Percentiles rank a stretch among this genome's conserved stretches.
These are phyloP conservation scores for Zosterops lateralis DNA, from an alignment of 2,113 vertebrate genomes.

Conservation along the genomic window DNA sequence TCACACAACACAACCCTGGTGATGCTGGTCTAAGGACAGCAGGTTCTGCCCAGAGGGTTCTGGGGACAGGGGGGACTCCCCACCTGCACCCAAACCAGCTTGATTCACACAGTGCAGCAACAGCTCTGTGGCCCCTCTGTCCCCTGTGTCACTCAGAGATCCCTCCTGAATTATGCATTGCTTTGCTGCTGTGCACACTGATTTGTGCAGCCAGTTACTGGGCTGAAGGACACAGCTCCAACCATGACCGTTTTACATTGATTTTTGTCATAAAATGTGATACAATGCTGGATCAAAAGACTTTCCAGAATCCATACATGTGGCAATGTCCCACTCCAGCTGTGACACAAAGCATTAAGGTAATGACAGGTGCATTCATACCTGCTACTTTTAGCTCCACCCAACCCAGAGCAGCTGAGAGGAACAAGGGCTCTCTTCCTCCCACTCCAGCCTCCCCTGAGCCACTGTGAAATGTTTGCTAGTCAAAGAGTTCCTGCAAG, in stretches of 20 bases:
- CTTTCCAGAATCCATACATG: not conserved
- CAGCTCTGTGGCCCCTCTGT: not conserved
- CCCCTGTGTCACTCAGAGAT: not conserved
- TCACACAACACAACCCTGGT: not conserved
- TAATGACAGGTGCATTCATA: not conserved
- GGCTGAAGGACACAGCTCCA: not conserved
- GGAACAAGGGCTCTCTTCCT: not conserved
- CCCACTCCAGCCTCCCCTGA: not conserved
- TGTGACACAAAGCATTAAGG: not conserved
- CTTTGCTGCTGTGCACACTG: not conserved
- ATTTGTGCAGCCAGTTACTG: not conserved
- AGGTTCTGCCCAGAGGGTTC: not conserved
- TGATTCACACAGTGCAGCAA: accelerated
- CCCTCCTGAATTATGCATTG: not conserved
- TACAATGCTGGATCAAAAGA: not conserved
- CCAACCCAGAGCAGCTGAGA: not conserved
- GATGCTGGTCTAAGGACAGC: not conserved
- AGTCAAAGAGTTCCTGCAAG: not conserved
- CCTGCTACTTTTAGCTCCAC: not conserved
- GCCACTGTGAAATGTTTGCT: not conserved
- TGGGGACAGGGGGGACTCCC: no score
- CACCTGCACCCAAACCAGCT: not conserved
- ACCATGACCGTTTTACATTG: not conserved
- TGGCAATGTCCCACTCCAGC: not conserved
- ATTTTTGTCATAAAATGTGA: not conserved